Percentiles rank a stretch among this genome's conserved stretches.
These are phyloP conservation scores for Omphaloscelis lunosa DNA, from an alignment of 2,888 invertebrate species.

Conservation along the genomic window DNA sequence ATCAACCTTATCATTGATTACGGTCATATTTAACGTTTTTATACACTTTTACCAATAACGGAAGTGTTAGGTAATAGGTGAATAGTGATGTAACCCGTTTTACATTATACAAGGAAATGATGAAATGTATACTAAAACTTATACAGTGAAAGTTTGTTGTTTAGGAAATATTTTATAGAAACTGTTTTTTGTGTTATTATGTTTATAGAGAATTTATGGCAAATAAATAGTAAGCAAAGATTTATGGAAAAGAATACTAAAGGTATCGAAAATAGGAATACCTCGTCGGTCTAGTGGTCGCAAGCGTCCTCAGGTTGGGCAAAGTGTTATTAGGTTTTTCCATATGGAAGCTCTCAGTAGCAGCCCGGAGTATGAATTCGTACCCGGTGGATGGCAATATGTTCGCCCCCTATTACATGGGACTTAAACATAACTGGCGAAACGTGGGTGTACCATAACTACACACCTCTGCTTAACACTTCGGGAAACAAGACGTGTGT, in stretches of 20 bases:
- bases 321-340: not conserved
- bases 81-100: conserved; percentile 49
- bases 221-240: not conserved
- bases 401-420: not conserved
- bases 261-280: not conserved
- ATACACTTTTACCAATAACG: conserved; percentile 49
- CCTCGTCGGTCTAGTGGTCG: no score
- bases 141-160: conserved; percentile 49
- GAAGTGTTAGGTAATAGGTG: conserved; percentile 60
- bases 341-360: no score
- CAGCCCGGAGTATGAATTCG: no score
- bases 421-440: not conserved
- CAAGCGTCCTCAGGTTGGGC: no score
- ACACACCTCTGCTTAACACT: not conserved
- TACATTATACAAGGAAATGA: conserved; percentile 51
- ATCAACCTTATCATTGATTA: conserved; percentile 49
- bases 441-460: not conserved
- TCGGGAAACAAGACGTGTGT: not conserved
- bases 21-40: conserved; percentile 19
- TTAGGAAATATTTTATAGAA: not conserved
- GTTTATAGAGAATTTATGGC: conserved; percentile 7
- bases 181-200: not conserved
- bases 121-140: conserved; percentile 28
- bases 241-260: not conserved
- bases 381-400: not conserved